Evolutionary conservation across 2,888 invertebrate species (phyloP), one percentile per base, ranked within the genome.

Genomic region (Dryocosmus kuriphilus): DNA sequence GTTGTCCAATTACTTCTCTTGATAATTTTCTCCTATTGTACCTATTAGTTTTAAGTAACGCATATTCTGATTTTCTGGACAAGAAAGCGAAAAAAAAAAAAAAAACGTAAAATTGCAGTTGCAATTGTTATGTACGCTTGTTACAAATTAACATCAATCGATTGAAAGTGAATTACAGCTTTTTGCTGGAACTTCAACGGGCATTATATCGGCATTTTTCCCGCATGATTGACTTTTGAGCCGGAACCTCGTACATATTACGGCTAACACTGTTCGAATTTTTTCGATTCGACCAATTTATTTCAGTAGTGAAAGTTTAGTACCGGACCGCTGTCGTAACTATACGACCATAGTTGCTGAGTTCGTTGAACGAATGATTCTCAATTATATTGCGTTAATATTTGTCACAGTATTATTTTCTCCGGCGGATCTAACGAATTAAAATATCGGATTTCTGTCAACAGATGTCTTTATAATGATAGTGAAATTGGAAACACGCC

Each of bases 301-400:
- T 79, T 82, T 80, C 76, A 80, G 60, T 79, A 80, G 83, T 82
- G 84, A 83, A 84, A 84, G 84, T 84, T 79, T 71, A 51, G 71
- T 71, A 30, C 51, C 46, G n/a, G 46, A 67, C 67, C 46, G 71
- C 71, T 71, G 51, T 71, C 30, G 51, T 71, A 71, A 71, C 71
- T 71, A 51, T 46, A 11, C n/a, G 71, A 51, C 46, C 19, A n/a
- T 32, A 51, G 19, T 51, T 51, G 24, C 16, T 30, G 51, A n/a
- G 71, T 71, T 71, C 71, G 46, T 71, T 71, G 71, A 27, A 71
- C 51, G 71, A 71, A 71, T 71, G 46, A 71, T 30, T 24, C 30
- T 67, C 19, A 55, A 46, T 67, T 41, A 41, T 41, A 41, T 41
- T 67, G 41, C 67, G 46, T 27, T 67, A 46, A 41, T 67, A 67